These are phyloP conservation scores for Coenonympha arcania DNA, from an alignment of 2,888 invertebrate genomes.

Conservation along the genomic window DNA sequence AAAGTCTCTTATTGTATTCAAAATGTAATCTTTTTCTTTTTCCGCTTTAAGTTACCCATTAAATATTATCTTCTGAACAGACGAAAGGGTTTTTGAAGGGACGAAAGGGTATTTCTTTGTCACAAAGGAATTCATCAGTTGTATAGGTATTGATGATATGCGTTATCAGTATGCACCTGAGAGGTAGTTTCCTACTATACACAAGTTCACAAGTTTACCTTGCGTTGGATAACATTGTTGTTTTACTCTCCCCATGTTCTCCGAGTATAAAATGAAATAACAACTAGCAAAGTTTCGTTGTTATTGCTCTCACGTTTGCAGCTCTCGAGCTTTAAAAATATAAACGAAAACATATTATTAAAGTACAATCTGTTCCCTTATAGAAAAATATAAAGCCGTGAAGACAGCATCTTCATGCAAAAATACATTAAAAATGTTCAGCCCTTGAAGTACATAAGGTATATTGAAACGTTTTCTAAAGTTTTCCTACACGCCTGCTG, in stretches of 20 bases:
- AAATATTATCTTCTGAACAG: no score
- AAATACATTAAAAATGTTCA: neutral
- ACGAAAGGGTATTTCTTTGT: no score
- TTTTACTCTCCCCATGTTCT: constrained; percentile 1
- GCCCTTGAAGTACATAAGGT: neutral
- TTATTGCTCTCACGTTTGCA: neutral
- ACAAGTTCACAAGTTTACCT: neutral
- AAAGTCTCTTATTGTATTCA: no score
- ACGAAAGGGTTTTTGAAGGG: no score
- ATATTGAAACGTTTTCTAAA: constrained; percentile 1
- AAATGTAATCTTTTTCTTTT: no score
- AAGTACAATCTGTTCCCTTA: neutral
- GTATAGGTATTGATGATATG: no score
- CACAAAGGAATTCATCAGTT: no score
- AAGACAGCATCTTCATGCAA: neutral
- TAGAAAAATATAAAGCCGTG: neutral
- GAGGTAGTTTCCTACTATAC: no score
- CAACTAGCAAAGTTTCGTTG: constrained; percentile 5
- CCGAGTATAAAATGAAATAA: constrained; percentile 2
- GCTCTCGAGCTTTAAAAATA: neutral
- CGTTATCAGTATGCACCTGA: neutral
- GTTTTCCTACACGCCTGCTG: neutral
- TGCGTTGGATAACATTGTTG: neutral
- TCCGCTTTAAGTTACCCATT: no score
- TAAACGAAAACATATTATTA: neutral